Conservation (phyloP, 2,113 vertebrate species). For the Dipodomys ordii region DNA sequence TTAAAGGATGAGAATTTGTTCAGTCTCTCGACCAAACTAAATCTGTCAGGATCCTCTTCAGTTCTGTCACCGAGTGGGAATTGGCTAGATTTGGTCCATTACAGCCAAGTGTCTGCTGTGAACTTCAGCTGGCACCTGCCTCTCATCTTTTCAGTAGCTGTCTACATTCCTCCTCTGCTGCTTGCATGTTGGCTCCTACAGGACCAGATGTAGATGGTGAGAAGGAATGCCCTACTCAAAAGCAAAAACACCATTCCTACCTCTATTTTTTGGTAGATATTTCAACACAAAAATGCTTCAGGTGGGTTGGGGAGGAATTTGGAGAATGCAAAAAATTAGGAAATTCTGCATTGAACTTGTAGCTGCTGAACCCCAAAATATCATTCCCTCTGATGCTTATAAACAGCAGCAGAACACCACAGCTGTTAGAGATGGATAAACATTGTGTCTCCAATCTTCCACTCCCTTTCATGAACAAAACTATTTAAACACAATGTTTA, state of each 20-base stretch:
- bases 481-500: background rate
- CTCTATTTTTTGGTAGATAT: background rate
- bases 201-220: background rate
- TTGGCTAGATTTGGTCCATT: background rate
- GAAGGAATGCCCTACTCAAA: background rate
- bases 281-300: background rate
- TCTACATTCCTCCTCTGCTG: background rate
- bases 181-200: background rate
- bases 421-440: background rate
- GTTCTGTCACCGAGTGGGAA: background rate
- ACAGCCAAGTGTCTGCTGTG: background rate
- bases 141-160: background rate
- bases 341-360: background rate
- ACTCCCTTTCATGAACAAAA: background rate
- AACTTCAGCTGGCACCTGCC: background rate
- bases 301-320: background rate
- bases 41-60: background rate
- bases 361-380: background rate
- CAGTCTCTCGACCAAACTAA: background rate
- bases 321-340: accelerated
- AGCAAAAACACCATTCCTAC: background rate
- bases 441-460: background rate
- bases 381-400: background rate
- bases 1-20: background rate
- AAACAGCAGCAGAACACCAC: background rate